Evolutionary conservation across 2,888 invertebrate genomes (phyloP), one percentile per base, ranked within the genome.

Genomic region (Bellardia bayeri): DNA sequence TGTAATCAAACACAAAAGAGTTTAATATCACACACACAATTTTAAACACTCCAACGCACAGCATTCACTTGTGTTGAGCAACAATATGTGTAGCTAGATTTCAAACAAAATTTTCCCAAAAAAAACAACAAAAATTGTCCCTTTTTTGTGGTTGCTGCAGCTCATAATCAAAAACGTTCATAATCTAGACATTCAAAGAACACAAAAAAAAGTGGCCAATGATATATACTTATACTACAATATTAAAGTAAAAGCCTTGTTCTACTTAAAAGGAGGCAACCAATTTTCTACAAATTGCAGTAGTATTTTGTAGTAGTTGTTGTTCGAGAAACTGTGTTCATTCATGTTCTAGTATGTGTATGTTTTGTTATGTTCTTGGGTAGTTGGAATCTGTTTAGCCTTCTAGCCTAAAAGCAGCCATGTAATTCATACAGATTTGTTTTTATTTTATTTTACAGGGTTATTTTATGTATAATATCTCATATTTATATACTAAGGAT

Each of bases 251-350:
- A 84, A 84, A 84, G 69, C 87, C 87, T 87, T 87, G 87, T 87
- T 84, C 87, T 87, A 87, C 87, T 87, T 87, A 83, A 61, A 69
- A 82, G 61, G 69, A 71, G 72, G 71, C 83, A 87, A 84, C 81
- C 81, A 87, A 80, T 83, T 85, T 82, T 79, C 42, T 71, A 64
- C 45, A 72, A 13, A 51, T 71, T 54, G 30, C 76, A 66, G 16
- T 82, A 63, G 45, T 49, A 82, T 71, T 69, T 7, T 8, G 33
- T 64, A 58, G 68, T 72, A 58, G 13, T 75, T 82, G 78, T 33
- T 54, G 14, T 76, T 74, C 13, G 40, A 16, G 37, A 37, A 74
- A 74, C 61, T 74, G 33, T 5, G 2, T 51, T 23, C 49, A 37
- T 74, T 7, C 23, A 23, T 23, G 66, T 37, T 63, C 2, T 63